Evolutionary conservation across 2,888 invertebrate species (phyloP), one percentile per base, ranked within the genome.

Genomic region (Muschampia plurimacula): DNA sequence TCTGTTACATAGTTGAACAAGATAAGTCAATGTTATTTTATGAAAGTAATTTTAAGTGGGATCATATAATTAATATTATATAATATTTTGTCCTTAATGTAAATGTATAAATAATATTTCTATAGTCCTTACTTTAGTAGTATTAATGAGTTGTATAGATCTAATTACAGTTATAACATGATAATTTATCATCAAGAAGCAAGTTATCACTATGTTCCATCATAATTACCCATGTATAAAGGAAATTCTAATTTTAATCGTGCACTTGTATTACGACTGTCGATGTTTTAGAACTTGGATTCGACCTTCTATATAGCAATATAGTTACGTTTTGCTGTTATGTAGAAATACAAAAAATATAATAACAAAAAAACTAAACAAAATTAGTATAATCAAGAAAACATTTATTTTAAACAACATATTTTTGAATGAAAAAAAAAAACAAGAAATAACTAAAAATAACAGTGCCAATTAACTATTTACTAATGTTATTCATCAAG

Each of bases 381-480:
- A 86, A 88, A 86, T 82, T 80, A 83, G 79, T 82, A 84, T 89
- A 88, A 89, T 88, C 82, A 85, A 86, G 86, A 90, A 89, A 92
- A 90, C 88, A 83, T 89, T 93, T 92, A 91, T 90, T 88, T 85
- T 60, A 79, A 89, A 91, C 87, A 93, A 92, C 88, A 89, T 85
- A 85, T 86, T 86, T 83, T 81, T 83, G 83, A 82, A 84, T 84
- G 84, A 84, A 88, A 86, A 81, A 80, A n/a, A 88, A 89, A 83
- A 88, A 88, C 83, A 80, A 87, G 86, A 86, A 89, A 86, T 88
- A 90, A 89, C 86, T 87, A 91, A 88, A 85, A 88, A 90, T 88
- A 93, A 93, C 93, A 93, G 91, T 91, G 93, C 92, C 92, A 89
- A 93, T 91, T 88, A 89, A 82, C 83, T 41, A 60, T 60, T 39